Percentiles rank a stretch among this genome's conserved stretches.
phyloP scores from a whole-genome alignment of 2,888 invertebrate species.

The Cerceris ruficornis region DNA sequence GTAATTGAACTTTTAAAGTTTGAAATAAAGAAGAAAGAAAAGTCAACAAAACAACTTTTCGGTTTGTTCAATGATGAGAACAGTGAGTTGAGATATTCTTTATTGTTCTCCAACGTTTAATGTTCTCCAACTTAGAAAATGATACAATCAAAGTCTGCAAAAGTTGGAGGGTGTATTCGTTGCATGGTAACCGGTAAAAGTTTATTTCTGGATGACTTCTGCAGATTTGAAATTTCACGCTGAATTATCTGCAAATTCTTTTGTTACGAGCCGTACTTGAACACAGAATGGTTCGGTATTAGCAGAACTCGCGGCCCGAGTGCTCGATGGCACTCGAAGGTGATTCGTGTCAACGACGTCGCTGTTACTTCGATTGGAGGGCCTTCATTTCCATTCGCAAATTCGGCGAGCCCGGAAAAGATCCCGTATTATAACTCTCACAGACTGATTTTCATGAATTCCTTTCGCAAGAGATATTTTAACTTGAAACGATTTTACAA shows the following conservation, averaged over 20 bases:
- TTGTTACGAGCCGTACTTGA: neutral
- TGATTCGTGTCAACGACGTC: slow-evolving; percentile 56
- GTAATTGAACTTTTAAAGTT: neutral
- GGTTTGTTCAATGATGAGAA: too few species aligned
- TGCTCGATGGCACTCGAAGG: slow-evolving; percentile 44
- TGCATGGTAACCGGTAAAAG: too few species aligned
- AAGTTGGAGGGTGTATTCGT: too few species aligned
- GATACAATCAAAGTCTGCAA: too few species aligned
- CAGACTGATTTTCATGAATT: neutral
- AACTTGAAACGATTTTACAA: neutral
- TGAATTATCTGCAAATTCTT: slow-evolving; percentile 18
- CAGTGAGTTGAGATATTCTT: too few species aligned
- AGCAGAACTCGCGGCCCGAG: slow-evolving; percentile 35
- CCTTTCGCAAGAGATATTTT: neutral
- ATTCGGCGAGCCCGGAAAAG: slow-evolving; percentile 42
- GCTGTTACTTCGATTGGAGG: slow-evolving; percentile 44
- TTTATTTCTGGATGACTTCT: neutral
- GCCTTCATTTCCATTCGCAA: slow-evolving; percentile 36
- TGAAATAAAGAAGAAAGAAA: neutral
- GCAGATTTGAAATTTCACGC: slow-evolving; percentile 15
- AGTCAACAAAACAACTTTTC: neutral
- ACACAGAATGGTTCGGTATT: slow-evolving; percentile 35
- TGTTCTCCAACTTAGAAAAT: too few species aligned
- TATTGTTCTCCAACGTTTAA: too few species aligned
- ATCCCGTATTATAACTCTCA: slow-evolving; percentile 6